Evolutionary conservation across 1,140 invertebrate species (phyloP).

Genomic region (Drosophila arizonae): DNA sequence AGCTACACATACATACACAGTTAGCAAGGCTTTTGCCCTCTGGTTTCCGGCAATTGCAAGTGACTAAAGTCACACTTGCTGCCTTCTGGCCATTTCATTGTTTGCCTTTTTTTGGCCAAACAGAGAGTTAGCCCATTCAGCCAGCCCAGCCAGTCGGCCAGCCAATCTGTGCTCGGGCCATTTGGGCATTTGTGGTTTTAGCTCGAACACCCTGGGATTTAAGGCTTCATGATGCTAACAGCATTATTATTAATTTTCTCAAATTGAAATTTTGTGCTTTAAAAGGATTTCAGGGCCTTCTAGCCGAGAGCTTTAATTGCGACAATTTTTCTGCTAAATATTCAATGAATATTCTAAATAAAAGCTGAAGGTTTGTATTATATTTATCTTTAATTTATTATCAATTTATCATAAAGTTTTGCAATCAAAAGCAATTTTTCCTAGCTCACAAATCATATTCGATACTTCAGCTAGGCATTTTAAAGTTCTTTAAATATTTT

Average conservation of each 20-base stretch:
- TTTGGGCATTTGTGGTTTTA: slow-evolving; percentile 37
- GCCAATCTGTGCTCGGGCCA: slow-evolving; percentile 36
- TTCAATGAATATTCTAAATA: not conserved
- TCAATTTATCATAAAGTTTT: too few relatives aligned
- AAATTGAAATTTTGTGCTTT: slow-evolving; percentile 38
- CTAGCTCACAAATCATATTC: too few relatives aligned
- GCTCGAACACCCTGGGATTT: slow-evolving; percentile 2
- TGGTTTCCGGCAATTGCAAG: slow-evolving; percentile 57
- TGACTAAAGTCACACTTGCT: slow-evolving; percentile 64
- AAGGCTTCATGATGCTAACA: slow-evolving; percentile 23
- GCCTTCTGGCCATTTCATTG: slow-evolving; percentile 24
- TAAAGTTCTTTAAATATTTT: too few relatives aligned
- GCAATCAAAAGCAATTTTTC: too few relatives aligned
- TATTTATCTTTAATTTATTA: too few relatives aligned
- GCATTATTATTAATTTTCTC: slow-evolving; percentile 42
- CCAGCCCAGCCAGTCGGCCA: not conserved
- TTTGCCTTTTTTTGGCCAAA: slow-evolving; percentile 26
- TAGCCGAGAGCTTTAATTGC: slow-evolving; percentile 5
- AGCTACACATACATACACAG: slow-evolving; percentile 4
- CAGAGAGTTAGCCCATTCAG: not conserved
- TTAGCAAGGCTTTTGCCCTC: slow-evolving; percentile 40
- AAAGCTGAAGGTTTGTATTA: too few relatives aligned
- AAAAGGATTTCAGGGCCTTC: not conserved
- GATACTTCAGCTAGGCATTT: too few relatives aligned
- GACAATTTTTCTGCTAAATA: not conserved